Evolutionary conservation across 2,888 invertebrate genomes (phyloP).

Genomic region (Cylindroiulus punctatus): DNA sequence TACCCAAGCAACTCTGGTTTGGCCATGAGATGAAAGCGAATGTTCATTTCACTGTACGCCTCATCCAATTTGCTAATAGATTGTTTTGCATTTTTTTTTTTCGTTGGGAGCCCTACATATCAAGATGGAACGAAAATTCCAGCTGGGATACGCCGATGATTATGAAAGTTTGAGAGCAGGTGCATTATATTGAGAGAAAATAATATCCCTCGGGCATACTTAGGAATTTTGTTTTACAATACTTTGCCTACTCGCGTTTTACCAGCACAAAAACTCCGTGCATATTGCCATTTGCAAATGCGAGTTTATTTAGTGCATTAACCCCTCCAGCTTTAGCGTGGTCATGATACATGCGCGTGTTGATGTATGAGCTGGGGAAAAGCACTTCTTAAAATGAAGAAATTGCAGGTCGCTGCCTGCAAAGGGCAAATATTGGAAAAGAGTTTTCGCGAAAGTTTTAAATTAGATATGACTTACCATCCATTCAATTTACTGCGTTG

Average conservation of each 20-base stretch:
- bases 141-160: conserved; percentile 25
- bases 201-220: conserved; percentile 29
- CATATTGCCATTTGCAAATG: conserved; percentile 39
- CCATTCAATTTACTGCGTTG: conserved; percentile 24
- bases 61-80: conserved; percentile 36
- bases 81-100: not conserved
- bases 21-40: not conserved
- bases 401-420: conserved; percentile 28
- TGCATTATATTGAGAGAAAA: conserved; percentile 38
- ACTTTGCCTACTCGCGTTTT: not conserved
- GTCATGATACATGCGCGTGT: conserved; percentile 4
- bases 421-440: conserved; percentile 47
- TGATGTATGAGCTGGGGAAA: conserved; percentile 31
- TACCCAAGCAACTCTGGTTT: not conserved
- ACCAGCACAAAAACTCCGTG: not conserved
- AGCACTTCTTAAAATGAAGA: conserved; percentile 49
- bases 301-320: conserved; percentile 47
- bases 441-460: not conserved
- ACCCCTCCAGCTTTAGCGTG: not conserved
- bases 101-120: not conserved
- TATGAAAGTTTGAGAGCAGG: conserved; percentile 42
- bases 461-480: conserved; percentile 52
- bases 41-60: not conserved
- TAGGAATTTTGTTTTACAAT: conserved; percentile 27
- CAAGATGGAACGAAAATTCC: conserved; percentile 15